Evolutionary conservation across 1,140 invertebrate species (phyloP), one percentile per base, ranked within the genome.

Genomic region (Pissodes strobi): DNA sequence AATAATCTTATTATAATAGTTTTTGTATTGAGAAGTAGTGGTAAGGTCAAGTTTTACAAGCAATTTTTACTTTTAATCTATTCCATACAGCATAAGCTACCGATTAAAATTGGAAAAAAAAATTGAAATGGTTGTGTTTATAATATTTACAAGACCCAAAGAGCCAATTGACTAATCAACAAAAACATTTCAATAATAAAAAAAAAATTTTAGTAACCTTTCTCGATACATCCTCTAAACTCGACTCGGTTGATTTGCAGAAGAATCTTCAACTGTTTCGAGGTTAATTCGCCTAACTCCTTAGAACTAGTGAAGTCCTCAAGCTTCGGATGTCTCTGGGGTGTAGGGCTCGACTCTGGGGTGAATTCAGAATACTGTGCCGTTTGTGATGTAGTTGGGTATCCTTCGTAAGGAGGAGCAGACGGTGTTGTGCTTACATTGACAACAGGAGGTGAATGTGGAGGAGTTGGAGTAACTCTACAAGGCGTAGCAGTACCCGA

Each of bases 171-270:
- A n/a, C n/a, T n/a, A n/a, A n/a, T n/a, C n/a, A n/a, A n/a, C n/a
- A n/a, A n/a, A n/a, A n/a, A n/a, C n/a, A n/a, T n/a, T n/a, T n/a
- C n/a, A n/a, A n/a, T n/a, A n/a, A n/a, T n/a, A n/a, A n/a, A n/a
- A n/a, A n/a, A n/a, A n/a, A n/a, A n/a, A n/a, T n/a, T n/a, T n/a
- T n/a, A n/a, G 4, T 27, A 10, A 19, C 82, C 81, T 76, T 90
- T 89, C 79, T 96, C 94, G 69, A 91, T 85, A 74, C 92, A 94
- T 37, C 92, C 93, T 80, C 89, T 90, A 76, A 86, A 95, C 78
- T 94, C 89, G 2, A 95, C 91, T 75, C 91, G 87, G 81, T 94
- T 92, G 58, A 85, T 81, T 70, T 85, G 83, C 37, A 96, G 80
- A 41, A 96, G 79, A 76, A 90, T 86, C 82, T 95, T 88, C 72